Evolutionary conservation across 1,140 invertebrate genomes (phyloP).

Genomic region (Holotrichia oblita): DNA sequence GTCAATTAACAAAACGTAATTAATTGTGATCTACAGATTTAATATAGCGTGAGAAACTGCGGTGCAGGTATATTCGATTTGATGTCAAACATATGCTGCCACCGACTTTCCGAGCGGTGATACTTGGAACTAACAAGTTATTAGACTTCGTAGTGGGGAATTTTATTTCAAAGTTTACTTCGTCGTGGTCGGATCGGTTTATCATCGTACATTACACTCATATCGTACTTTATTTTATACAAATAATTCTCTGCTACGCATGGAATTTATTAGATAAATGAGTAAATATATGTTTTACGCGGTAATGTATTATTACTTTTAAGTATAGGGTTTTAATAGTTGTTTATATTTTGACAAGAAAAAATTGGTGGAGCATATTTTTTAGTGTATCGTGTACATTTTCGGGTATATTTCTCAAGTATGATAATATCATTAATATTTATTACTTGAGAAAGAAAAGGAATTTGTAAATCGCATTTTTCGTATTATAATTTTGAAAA

Average conservation of each 20-base stretch:
- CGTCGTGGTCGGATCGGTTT: not conserved
- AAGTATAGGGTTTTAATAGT: too few species aligned
- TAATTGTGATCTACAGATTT: not conserved
- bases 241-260: too few species aligned
- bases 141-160: not conserved
- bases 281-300: not conserved
- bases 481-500: not conserved
- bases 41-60: slow-evolving; percentile 10
- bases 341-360: not conserved
- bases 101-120: not conserved
- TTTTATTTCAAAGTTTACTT: slow-evolving; percentile 17
- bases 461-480: slow-evolving; percentile 11
- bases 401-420: not conserved
- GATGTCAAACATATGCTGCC: slow-evolving; percentile 36
- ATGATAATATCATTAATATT: not conserved
- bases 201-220: not conserved
- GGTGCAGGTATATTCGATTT: slow-evolving; percentile 22
- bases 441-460: slow-evolving; percentile 14
- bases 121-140: slow-evolving; percentile 22
- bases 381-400: too few species aligned
- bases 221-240: not conserved
- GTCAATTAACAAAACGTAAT: not conserved
- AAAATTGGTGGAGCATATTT: not conserved
- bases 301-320: too few species aligned
- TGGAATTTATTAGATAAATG: too few species aligned